phyloP scores from a whole-genome alignment of 1,140 invertebrate species.

The Aplysia californica region DNA sequence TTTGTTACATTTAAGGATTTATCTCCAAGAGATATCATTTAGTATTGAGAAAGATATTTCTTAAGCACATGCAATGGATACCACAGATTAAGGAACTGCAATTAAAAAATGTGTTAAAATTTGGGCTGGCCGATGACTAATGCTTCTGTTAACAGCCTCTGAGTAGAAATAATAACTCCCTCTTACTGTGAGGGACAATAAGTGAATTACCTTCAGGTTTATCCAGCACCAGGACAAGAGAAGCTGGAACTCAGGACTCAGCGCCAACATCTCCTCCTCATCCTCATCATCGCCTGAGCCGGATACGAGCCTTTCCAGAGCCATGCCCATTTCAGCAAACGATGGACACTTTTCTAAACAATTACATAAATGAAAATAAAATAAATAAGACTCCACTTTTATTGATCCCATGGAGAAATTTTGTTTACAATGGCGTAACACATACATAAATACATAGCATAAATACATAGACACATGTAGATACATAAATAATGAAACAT shows the following conservation, averaged over 20 bases:
- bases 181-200: neutral
- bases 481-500: neutral
- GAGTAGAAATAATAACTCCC: neutral
- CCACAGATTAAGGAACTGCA: no score
- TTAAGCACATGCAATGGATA: no score
- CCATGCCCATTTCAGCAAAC: conserved; percentile 74
- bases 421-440: no score
- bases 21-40: no score
- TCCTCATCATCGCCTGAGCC: conserved; percentile 29
- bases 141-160: no score
- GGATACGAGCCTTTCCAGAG: conserved; percentile 67
- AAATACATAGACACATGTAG: no score
- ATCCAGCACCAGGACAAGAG: conserved; percentile 82
- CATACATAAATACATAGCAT: no score
- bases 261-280: conserved; percentile 63
- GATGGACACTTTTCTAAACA: conserved; percentile 71
- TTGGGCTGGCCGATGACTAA: no score
- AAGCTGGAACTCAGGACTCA: conserved; percentile 76
- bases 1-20: neutral
- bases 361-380: neutral
- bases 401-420: no score
- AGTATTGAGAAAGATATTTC: no score
- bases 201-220: conserved; percentile 78
- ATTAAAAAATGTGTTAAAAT: no score
- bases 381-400: neutral